Base-by-base conservation (phyloP, 53 echinoderm and acorn worm species). In the Henricia sp. region DNA sequence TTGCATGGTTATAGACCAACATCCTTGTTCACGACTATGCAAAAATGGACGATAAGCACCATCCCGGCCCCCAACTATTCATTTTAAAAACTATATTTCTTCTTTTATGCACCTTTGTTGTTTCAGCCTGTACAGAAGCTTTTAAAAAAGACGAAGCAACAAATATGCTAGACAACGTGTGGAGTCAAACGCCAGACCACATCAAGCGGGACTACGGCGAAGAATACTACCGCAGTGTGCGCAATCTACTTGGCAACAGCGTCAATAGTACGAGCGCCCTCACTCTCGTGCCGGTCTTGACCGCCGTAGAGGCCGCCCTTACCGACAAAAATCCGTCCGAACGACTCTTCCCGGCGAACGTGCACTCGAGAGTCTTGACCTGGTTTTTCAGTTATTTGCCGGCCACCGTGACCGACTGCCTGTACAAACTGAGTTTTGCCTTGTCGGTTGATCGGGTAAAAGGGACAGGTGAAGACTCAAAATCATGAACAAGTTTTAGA, bases 171-270 rank as follows among this genome's bases (percentile, higher is more conserved):
- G 21, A 75, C n/a, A 74, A 23, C 1, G 87, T 90, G 6, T 90
- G 90, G 87, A 50, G 69, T 8, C 12, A 77, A 19, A 76, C 74
- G 50, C 30, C 83, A 9, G 68, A 74, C 5, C 52, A 82, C 37
- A 46, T 93, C 12, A 86, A 76, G 69, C 46, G 76, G 52, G 68
- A 68, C 56, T 93, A 90, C 70, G 93, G 93, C 16, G 24, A 90
- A 72, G 65, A 83, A 19, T 93, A 93, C 52, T 83, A 66, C 44
- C 43, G 77, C 17, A 43, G 33, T 12, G 32, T 90, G 12, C 40
- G 59, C 5, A 62, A 83, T 5, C 3, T 51, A 1, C 38, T 90
- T 4, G 24, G 2, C 2, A 46, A 17, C 3, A 48, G 50, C 29
- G 38, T 57, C 23, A 51, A 3, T 2, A 30, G 36, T 6, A 50